These are phyloP conservation scores for Amblyraja radiata DNA, from an alignment of 2,797 vertebrate genomes.

Conservation along the genomic window DNA sequence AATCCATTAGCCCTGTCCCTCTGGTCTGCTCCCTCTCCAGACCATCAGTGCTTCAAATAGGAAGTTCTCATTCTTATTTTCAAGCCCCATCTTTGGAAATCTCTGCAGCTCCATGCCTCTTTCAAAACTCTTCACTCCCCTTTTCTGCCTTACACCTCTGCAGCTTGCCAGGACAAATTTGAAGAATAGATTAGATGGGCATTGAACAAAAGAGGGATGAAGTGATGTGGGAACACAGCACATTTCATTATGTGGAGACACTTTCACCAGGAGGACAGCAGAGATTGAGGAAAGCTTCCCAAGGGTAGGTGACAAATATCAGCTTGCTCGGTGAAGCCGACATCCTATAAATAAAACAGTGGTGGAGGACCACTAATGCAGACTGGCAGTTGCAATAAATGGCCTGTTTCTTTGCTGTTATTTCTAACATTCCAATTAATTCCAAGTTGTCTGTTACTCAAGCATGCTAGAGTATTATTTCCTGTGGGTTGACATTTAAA, in stretches of 20 bases:
- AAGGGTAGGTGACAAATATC: too few relatives aligned
- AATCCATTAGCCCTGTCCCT: neutral
- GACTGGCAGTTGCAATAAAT: neutral
- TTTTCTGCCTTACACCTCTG: neutral
- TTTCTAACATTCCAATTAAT: neutral
- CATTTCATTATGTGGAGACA: too few relatives aligned
- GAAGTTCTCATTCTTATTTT: neutral
- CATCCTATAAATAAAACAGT: too few relatives aligned
- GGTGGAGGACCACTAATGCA: neutral
- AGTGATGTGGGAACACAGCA: neutral
- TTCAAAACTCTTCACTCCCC: too few relatives aligned
- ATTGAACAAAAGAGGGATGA: neutral
- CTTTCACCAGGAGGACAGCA: too few relatives aligned
- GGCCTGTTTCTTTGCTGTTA: neutral
- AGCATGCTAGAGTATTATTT: neutral
- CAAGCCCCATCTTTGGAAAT: neutral
- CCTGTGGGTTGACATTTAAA: neutral
- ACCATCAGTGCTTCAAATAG: neutral
- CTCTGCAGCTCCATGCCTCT: neutral
- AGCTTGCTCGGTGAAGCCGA: too few relatives aligned
- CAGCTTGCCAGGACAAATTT: neutral
- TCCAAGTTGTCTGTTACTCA: neutral
- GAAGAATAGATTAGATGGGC: neutral
- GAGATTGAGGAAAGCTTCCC: too few relatives aligned
- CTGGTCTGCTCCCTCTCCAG: neutral